phyloP scores from a whole-genome alignment of 2,888 invertebrate species.

The Allophyes oxyacanthae region DNA sequence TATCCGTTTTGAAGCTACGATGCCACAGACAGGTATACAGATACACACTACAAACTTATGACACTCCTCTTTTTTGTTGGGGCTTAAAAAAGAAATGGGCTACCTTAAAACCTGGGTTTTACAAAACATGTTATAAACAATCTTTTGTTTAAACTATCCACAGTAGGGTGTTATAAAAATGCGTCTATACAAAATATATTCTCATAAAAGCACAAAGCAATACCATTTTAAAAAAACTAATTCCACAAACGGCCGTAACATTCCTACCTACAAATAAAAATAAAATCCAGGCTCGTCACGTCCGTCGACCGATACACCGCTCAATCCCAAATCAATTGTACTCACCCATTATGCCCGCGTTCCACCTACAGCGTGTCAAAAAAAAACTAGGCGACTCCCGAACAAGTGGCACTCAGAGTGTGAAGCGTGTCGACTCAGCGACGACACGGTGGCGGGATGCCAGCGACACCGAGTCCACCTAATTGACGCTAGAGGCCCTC shows the following conservation, averaged over 20 bases:
- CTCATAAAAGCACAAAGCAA: too few relatives aligned
- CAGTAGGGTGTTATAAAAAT: too few relatives aligned
- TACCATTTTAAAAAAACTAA: background rate
- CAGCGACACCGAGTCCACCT: slow-evolving; percentile 42
- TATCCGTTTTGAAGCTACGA: too few relatives aligned
- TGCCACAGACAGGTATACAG: too few relatives aligned
- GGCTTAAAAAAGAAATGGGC: too few relatives aligned
- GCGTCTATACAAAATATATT: too few relatives aligned
- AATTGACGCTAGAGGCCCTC: slow-evolving; percentile 51
- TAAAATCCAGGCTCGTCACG: background rate
- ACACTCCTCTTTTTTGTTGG: too few relatives aligned
- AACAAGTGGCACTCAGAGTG: slow-evolving; percentile 44
- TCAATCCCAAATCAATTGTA: slow-evolving; percentile 31
- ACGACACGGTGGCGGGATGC: slow-evolving; percentile 47
- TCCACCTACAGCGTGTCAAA: slow-evolving; percentile 32
- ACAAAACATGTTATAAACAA: too few relatives aligned
- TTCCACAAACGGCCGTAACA: slow-evolving; percentile 10
- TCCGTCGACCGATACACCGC: slow-evolving; percentile 14
- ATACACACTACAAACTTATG: too few relatives aligned
- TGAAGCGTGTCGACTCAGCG: slow-evolving; percentile 34
- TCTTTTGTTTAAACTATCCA: too few relatives aligned
- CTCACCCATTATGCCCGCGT: slow-evolving; percentile 35
- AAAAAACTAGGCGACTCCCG: slow-evolving; percentile 38
- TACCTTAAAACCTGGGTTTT: too few relatives aligned
- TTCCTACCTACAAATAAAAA: slow-evolving; percentile 11